Evolutionary conservation across 2,113 vertebrate species (phyloP).

Genomic region (Neoarius graeffei): DNA sequence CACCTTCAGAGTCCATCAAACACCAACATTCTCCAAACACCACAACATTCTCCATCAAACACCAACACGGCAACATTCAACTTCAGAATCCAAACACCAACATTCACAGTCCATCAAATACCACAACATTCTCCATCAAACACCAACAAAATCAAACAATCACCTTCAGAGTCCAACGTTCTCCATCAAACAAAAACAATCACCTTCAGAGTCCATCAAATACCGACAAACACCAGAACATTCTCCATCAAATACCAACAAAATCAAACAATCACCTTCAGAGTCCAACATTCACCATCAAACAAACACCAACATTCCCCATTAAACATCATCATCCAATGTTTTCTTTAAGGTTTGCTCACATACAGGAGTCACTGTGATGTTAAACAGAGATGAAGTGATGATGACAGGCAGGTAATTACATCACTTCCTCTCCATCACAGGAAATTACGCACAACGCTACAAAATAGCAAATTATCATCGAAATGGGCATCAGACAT

Average conservation of each 20-base stretch:
- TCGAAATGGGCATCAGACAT: not conserved
- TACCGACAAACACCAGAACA: not conserved
- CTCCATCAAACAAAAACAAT: too few species aligned
- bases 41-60: too few species aligned
- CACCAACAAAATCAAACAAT: too few species aligned
- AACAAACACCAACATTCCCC: not conserved
- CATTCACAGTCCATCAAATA: not conserved
- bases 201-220: not conserved
- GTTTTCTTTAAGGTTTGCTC: not conserved
- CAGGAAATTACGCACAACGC: constrained; percentile 47
- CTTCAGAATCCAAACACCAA: not conserved
- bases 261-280: too few species aligned
- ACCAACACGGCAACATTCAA: too few species aligned
- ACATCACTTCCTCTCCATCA: constrained; percentile 60
- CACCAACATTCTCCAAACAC: too few species aligned
- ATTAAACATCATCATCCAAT: not conserved
- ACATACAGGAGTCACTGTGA: not conserved
- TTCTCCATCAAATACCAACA: not conserved
- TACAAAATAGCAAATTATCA: not conserved
- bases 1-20: too few species aligned
- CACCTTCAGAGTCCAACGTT: too few species aligned
- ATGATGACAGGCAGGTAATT: constrained; percentile 42
- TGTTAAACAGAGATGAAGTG: not conserved
- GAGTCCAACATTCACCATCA: not conserved
- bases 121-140: not conserved